A percentile compares a stretch with the other conserved stretches of the same genome.
Conservation (phyloP, 2,888 invertebrate genomes). For the Dynastes hyllus region DNA sequence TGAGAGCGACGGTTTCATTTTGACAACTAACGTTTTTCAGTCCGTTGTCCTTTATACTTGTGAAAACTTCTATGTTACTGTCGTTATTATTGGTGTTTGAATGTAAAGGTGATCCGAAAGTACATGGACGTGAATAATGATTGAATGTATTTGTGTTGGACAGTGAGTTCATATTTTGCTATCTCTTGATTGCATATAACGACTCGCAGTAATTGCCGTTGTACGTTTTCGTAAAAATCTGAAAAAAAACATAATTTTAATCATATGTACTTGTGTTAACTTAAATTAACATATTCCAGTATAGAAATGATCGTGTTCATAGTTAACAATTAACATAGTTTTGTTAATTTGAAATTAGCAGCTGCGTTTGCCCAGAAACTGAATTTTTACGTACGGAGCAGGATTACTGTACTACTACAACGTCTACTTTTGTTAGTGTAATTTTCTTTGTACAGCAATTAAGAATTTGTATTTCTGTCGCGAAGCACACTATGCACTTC, state of each 20-base stretch:
- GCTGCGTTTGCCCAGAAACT: too few species aligned
- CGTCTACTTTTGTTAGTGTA: too few species aligned
- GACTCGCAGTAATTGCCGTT: background rate
- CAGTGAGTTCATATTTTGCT: slow-evolving; percentile 36
- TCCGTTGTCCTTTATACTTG: slow-evolving; percentile 21
- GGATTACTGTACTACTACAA: too few species aligned
- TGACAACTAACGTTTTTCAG: slow-evolving; percentile 40
- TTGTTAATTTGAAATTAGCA: too few species aligned
- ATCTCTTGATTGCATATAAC: background rate
- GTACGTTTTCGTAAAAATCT: background rate
- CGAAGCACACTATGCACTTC: too few species aligned
- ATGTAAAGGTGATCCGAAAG: slow-evolving; percentile 31
- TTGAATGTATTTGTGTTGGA: slow-evolving; percentile 31
- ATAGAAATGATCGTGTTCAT: too few species aligned
- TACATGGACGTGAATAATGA: slow-evolving; percentile 35
- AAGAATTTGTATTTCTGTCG: too few species aligned
- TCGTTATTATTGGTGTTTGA: slow-evolving; percentile 21
- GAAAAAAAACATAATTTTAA: background rate
- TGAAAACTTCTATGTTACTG: slow-evolving; percentile 13
- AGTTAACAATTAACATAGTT: too few species aligned
- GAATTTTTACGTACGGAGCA: too few species aligned
- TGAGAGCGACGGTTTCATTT: slow-evolving; percentile 61
- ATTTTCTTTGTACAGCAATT: too few species aligned
- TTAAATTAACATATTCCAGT: too few species aligned
- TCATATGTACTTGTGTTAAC: too few species aligned